phyloP scores from a whole-genome alignment of 2,113 vertebrate species.

The Archilochus colubris region DNA sequence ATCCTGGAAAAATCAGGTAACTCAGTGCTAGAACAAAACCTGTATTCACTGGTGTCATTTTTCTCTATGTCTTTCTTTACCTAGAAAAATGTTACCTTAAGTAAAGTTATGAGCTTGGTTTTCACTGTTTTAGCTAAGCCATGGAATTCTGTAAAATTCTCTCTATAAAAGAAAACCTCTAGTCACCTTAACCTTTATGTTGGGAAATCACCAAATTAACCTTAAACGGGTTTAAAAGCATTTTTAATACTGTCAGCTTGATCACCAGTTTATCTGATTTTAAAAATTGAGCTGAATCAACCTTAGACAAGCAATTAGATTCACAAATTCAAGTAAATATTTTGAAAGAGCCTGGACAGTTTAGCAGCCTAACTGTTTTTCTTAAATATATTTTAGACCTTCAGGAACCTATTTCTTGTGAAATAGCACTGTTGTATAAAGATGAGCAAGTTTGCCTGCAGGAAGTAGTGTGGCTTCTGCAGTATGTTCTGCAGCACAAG shows the following conservation, averaged over 20 bases:
- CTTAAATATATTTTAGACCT: neutral
- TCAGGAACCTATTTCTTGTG: neutral
- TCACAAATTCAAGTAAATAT: neutral
- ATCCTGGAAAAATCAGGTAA: neutral
- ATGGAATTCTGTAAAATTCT: neutral
- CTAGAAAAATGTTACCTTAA: neutral
- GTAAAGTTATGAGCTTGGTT: neutral
- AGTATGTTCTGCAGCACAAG: neutral
- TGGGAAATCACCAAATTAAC: constrained; percentile 30
- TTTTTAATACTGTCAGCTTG: constrained; percentile 12
- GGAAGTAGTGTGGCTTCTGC: neutral
- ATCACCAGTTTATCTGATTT: constrained; percentile 12
- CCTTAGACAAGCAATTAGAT: neutral
- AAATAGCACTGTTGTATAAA: neutral
- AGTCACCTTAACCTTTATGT: constrained; percentile 6
- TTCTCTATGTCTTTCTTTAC: neutral
- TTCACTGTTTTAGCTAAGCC: neutral
- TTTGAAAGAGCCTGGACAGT: neutral
- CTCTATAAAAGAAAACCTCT: neutral
- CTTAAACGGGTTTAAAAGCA: neutral
- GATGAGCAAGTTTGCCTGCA: neutral
- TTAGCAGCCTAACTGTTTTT: neutral
- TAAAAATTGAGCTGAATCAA: constrained; percentile 1
- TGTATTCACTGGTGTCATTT: neutral
- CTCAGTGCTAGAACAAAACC: neutral